Evolutionary conservation across 2,113 vertebrate species (phyloP), one percentile per base, ranked within the genome.

Genomic region (Poeciliopsis turrubarensis): DNA sequence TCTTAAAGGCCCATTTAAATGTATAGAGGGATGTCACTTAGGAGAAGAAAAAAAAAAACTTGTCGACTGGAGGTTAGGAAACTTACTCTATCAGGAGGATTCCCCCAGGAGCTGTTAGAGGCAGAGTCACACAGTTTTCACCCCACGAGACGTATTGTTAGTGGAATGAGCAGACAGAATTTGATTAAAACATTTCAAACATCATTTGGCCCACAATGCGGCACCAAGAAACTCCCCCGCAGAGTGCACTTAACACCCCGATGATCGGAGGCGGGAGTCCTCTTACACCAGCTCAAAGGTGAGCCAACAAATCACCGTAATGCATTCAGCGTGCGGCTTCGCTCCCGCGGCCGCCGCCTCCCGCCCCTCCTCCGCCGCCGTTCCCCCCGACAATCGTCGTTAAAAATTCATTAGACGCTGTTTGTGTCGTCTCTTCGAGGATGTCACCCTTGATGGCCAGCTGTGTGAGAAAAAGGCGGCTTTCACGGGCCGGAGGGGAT

Each of bases 151-250:
- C 84, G 86, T 81, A 86, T 89, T 93, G 87, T 92, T 95, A 95
- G 94, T 93, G 93, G 93, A 92, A 94, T 93, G 91, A 95, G 95
- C 93, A 93, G 84, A 79, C 87, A 89, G 91, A 90, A 95, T 95
- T 95, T 94, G 90, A 95, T 94, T 93, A 93, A 91, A 94, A 88
- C 71, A 90, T 95, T 95, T 95, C 88, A 86, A 93, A 94, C 91
- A 94, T 92, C 72, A 76, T 95, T 95, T 95, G 87, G 87, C 88
- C 89, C 90, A 80, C 80, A n/a, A 92, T 89, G 92, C 79, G 89
- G 89, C 54, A 89, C 86, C 74, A 72, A 90, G 93, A 91, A 68
- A 76, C 86, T 81, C 87, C 81, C 94, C 94, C 82, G 32, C 88
- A 44, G 92, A 84, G 93, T 82, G 61, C 89, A 89, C 91, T 94